phyloP scores from a whole-genome alignment of 2,113 vertebrate genomes.

The Daboia siamensis region DNA sequence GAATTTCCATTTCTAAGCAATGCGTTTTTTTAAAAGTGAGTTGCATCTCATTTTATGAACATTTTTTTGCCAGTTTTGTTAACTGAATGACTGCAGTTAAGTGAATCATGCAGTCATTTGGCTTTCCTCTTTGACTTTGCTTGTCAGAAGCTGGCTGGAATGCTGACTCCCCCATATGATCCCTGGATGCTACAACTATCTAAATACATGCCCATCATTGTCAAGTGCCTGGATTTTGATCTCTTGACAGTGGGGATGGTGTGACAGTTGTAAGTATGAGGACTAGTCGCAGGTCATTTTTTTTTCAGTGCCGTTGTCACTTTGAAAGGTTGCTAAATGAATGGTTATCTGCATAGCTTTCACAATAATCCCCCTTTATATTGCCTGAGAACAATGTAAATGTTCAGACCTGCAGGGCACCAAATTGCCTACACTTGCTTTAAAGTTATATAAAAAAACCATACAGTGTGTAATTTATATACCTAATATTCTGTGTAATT shows the following conservation, averaged over 20 bases:
- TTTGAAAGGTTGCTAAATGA: background rate
- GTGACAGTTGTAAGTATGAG: background rate
- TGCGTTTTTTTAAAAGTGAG: background rate
- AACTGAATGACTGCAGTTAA: background rate
- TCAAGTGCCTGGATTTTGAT: background rate
- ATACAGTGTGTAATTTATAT: background rate
- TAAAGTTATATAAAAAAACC: background rate
- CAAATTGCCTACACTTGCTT: background rate
- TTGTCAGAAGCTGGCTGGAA: background rate
- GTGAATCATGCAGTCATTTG: background rate
- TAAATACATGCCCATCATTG: background rate
- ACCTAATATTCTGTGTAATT: fast-evolving
- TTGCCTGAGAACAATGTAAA: background rate
- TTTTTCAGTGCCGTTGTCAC: background rate
- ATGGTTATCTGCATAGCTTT: background rate
- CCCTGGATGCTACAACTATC: background rate
- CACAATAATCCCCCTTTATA: background rate
- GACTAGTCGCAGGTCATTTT: background rate
- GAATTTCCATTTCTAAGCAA: background rate
- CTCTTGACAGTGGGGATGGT: background rate
- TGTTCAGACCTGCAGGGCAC: background rate
- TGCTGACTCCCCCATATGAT: background rate
- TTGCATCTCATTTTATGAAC: background rate
- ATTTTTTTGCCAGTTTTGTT: background rate
- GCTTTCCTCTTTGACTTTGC: background rate